phyloP scores from a whole-genome alignment of 1,140 invertebrate species.

The Achroia grisella region DNA sequence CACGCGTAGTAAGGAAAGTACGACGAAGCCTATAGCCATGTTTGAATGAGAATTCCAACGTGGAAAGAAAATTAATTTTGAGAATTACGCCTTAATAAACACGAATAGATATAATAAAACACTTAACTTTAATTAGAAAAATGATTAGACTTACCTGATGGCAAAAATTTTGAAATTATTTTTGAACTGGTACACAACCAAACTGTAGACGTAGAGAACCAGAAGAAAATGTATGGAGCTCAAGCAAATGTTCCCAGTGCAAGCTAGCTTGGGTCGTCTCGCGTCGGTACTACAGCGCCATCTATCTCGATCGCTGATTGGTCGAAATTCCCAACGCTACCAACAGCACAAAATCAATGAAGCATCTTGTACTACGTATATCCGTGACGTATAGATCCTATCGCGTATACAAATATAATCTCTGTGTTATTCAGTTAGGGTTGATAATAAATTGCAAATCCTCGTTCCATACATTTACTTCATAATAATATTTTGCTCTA shows the following conservation, averaged over 20 bases:
- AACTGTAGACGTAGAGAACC: slow-evolving; percentile 72
- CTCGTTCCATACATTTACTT: slow-evolving; percentile 49
- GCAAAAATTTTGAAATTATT: slow-evolving; percentile 74
- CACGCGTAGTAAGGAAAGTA: slow-evolving; percentile 68
- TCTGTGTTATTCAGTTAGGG: slow-evolving; percentile 3
- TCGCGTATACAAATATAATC: slow-evolving; percentile 19
- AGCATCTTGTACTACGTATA: slow-evolving; percentile 63
- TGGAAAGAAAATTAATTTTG: slow-evolving; percentile 59
- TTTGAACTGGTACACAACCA: slow-evolving; percentile 71
- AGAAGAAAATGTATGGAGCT: slow-evolving; percentile 74
- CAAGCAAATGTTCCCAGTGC: slow-evolving; percentile 70
- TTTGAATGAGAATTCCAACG: slow-evolving; percentile 73
- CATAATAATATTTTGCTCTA: slow-evolving; percentile 41
- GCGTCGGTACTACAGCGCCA: slow-evolving; percentile 65
- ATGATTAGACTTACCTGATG: slow-evolving; percentile 67
- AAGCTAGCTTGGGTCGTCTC: slow-evolving; percentile 66
- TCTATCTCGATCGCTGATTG: slow-evolving; percentile 57
- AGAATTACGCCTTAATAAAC: slow-evolving; percentile 40
- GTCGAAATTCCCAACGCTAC: slow-evolving; percentile 32
- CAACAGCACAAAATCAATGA: slow-evolving; percentile 34
- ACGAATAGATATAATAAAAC: slow-evolving; percentile 50
- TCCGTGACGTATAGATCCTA: slow-evolving; percentile 52
- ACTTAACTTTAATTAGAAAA: slow-evolving; percentile 52
- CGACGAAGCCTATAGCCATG: slow-evolving; percentile 69
- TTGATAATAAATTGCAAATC: slow-evolving; percentile 13